Conservation (phyloP, 2,797 vertebrate species). For the Acridotheres tristis region DNA sequence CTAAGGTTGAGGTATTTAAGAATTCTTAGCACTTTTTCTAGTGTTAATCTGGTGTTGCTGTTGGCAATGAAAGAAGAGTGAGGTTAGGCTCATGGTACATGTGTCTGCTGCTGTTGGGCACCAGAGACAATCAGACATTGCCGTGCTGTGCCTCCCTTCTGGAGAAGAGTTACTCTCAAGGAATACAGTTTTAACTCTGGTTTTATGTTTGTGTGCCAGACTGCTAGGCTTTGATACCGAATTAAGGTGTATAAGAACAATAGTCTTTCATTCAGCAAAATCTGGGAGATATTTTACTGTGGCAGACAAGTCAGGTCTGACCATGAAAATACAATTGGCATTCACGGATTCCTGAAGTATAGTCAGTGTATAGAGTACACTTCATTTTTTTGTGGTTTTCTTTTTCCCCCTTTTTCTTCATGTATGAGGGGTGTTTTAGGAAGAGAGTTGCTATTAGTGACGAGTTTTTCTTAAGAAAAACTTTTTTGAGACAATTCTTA, state of each 20-base stretch:
- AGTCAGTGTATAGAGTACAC: not conserved
- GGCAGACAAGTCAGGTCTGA: not conserved
- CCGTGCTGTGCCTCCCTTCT: not conserved
- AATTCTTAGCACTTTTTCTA: not conserved
- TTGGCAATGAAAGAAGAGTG: not conserved
- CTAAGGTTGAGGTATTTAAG: not conserved
- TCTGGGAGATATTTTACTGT: not conserved
- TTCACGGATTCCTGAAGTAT: fast-evolving
- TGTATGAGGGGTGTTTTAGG: not conserved
- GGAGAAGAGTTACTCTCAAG: not conserved
- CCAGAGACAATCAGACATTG: not conserved
- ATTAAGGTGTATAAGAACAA: not conserved
- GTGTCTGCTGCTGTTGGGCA: not conserved
- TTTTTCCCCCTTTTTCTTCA: fast-evolving
- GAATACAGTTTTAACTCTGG: not conserved
- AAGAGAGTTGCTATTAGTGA: not conserved
- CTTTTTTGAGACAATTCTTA: not conserved
- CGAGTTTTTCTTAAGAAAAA: not conserved
- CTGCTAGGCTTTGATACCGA: not conserved
- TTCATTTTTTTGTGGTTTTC: no score
- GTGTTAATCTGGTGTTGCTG: not conserved
- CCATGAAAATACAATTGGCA: fast-evolving
- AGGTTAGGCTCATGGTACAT: not conserved
- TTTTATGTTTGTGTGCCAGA: not conserved
- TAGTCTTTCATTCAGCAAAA: not conserved